Base-by-base conservation (phyloP, 2,888 invertebrate species). In the Artemia sp. region DNA sequence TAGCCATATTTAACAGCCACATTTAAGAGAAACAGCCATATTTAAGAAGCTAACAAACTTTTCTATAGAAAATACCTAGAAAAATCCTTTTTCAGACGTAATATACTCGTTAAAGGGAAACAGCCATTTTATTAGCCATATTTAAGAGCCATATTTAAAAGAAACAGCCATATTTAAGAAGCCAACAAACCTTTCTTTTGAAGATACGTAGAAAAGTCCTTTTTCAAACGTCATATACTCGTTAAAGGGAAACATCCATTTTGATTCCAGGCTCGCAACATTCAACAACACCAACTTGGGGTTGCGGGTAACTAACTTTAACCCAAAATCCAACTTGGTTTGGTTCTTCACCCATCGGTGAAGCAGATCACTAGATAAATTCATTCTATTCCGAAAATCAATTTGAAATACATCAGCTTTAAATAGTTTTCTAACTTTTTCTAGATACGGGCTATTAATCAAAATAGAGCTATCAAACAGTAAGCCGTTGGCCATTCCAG, bases 171-270 rank as follows among this genome's bases (percentile, higher is more conserved):
- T 6, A 38, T 38, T 38, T 38, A 38, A 38, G 5, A 38, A 38
- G 6, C 38, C 0, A 38, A 38, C 38, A 50, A 66, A 73, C 74
- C 74, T 74, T 74, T 69, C 73, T 70, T 71, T 73, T 70, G 69
- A 73, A 69, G 70, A 73, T 67, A 70, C 73, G 73, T 72, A 76
- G 74, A 76, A 76, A 12, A 75, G 73, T 19, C 75, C 76, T 53
- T 75, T 74, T 19, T 75, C 72, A 51, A 76, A 75, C 0, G 76
- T 76, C 68, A 74, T 73, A 2, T 73, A 71, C 8, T 74, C 74
- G 68, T 76, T 75, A 71, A 76, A 76, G 51, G 74, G 74, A 66
- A 74, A 72, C 52, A 75, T 73, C 76, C 76, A 76, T 12, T 73
- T 71, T 12, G 75, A 75, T 66, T 73, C 73, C 70, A 76, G 69